Conservation (phyloP, 2,113 vertebrate genomes). For the Periophthalmodon schlosseri region DNA sequence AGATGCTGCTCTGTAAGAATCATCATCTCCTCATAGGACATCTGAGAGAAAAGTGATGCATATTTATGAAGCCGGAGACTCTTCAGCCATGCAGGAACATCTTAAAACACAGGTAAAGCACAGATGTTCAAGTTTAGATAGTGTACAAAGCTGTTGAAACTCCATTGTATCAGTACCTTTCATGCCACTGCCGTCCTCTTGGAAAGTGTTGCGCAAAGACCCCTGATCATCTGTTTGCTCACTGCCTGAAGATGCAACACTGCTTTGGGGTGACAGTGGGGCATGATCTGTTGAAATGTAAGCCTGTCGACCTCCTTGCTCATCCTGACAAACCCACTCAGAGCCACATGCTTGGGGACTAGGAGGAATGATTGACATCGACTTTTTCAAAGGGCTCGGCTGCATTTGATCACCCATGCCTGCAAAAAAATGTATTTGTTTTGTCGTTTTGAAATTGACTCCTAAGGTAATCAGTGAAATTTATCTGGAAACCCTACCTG, state of each 20-base stretch:
- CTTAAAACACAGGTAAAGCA: slow-evolving; percentile 58
- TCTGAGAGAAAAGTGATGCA: slow-evolving; percentile 91
- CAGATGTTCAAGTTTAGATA: slow-evolving; percentile 17
- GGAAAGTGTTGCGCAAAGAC: slow-evolving; percentile 88
- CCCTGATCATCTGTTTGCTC: slow-evolving; percentile 91
- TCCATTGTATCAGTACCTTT: slow-evolving; percentile 79
- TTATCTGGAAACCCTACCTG: slow-evolving; percentile 71
- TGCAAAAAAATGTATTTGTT: slow-evolving; percentile 37
- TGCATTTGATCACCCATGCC: slow-evolving; percentile 84
- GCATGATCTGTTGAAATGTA: slow-evolving; percentile 86
- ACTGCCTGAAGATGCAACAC: slow-evolving; percentile 92
- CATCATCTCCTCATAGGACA: slow-evolving; percentile 97
- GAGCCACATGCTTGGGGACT: slow-evolving; percentile 81
- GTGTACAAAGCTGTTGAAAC: slow-evolving; percentile 6
- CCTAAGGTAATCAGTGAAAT: not conserved
- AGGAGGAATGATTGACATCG: slow-evolving; percentile 85
- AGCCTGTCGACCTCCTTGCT: slow-evolving; percentile 77
- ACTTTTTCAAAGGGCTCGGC: slow-evolving; percentile 87
- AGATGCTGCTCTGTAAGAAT: slow-evolving; percentile 91
- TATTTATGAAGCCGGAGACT: slow-evolving; percentile 96
- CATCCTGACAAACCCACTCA: slow-evolving; percentile 87
- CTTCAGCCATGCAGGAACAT: slow-evolving; percentile 93
- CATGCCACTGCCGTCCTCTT: slow-evolving; percentile 94
- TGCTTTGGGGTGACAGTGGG: slow-evolving; percentile 93
- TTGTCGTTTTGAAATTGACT: not conserved